Evolutionary conservation across 2,113 vertebrate genomes (phyloP).

Genomic region (Corythoichthys intestinalis): DNA sequence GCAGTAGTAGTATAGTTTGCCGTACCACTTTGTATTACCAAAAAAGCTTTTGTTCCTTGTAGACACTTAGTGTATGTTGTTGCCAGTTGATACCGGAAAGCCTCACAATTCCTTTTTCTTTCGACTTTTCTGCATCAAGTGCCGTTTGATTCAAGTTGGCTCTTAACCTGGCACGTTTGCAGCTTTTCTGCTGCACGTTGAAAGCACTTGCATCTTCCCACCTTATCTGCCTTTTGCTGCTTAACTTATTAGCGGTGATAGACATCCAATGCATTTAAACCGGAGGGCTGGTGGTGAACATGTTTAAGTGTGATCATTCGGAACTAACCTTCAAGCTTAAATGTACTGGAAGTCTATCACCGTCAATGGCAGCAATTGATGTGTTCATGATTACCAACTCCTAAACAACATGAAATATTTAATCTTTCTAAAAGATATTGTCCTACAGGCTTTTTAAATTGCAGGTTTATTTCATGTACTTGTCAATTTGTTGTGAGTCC

Average conservation of each 20-base stretch:
- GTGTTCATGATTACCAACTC: slow-evolving; percentile 2
- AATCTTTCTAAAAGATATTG: not conserved
- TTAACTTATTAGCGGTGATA: not conserved
- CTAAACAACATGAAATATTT: not conserved
- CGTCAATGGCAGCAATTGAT: too few species aligned
- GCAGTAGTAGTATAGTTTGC: slow-evolving; percentile 32
- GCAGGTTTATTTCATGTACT: slow-evolving; percentile 22
- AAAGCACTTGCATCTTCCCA: slow-evolving; percentile 20
- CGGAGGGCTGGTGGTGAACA: too few species aligned
- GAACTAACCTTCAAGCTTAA: too few species aligned
- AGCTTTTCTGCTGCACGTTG: slow-evolving; percentile 16
- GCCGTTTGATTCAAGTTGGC: slow-evolving; percentile 43
- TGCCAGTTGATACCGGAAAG: slow-evolving; percentile 26
- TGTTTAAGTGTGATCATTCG: too few species aligned
- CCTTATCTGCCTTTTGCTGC: slow-evolving; percentile 24
- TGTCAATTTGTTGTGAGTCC: slow-evolving; percentile 23
- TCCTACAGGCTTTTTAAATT: not conserved
- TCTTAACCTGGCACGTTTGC: slow-evolving; percentile 32
- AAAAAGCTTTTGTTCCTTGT: slow-evolving; percentile 54
- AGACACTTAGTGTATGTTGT: slow-evolving; percentile 17
- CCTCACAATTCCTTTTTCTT: slow-evolving; percentile 15
- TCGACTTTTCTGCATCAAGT: slow-evolving; percentile 22
- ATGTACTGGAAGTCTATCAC: too few species aligned
- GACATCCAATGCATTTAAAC: too few species aligned
- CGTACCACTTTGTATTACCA: slow-evolving; percentile 47